phyloP scores from a whole-genome alignment of 64 coral and sea anemone genomes.

The Actinia equina region DNA sequence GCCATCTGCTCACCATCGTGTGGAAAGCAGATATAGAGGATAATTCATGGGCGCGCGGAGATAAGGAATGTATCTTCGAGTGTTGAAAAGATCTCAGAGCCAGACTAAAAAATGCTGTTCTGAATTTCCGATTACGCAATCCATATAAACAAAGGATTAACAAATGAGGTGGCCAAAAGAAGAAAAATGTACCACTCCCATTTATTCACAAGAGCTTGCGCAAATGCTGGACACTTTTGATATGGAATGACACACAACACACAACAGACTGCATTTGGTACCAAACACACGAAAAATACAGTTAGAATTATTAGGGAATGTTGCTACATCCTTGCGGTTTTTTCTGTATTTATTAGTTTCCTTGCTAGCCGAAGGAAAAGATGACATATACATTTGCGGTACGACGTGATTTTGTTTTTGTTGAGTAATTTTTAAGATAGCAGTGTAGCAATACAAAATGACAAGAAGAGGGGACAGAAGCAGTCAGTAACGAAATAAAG shows the following conservation, averaged over 20 bases:
- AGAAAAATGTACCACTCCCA: background rate
- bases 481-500: background rate
- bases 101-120: conserved; percentile 35
- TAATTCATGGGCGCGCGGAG: no score
- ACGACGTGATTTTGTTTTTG: background rate
- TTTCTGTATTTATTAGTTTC: background rate
- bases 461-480: background rate
- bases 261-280: conserved; percentile 8
- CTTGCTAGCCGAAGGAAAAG: background rate
- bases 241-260: background rate
- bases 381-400: background rate
- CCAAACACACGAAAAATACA: conserved; percentile 40
- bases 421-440: background rate
- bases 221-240: background rate
- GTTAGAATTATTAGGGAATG: conserved; percentile 50
- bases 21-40: no score
- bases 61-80: no score
- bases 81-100: no score
- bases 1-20: no score
- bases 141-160: conserved; percentile 69
- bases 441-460: background rate
- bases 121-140: conserved; percentile 40
- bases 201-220: background rate
- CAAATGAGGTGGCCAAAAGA: conserved; percentile 30
- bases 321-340: conserved; percentile 57